These are phyloP conservation scores for Lasioglossum figueresi DNA, from an alignment of 2,888 invertebrate genomes.

Conservation along the genomic window DNA sequence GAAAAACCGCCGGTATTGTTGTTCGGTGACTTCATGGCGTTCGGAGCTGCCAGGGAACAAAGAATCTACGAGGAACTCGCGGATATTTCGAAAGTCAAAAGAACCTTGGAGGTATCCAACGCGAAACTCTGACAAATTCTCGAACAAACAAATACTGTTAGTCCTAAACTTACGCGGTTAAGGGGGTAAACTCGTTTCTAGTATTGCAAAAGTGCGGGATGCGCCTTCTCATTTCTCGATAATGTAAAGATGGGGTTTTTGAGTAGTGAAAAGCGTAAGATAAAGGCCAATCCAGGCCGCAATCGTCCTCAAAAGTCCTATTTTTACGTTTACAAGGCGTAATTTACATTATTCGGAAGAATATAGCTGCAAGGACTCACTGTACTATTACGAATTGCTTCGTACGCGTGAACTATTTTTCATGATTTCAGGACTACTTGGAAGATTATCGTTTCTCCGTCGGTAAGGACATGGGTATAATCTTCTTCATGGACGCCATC, in stretches of 20 bases:
- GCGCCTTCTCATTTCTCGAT: too few species aligned
- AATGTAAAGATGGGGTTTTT: too few species aligned
- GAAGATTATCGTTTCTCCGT: conserved; percentile 92
- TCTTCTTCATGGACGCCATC: conserved; percentile 94
- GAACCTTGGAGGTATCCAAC: conserved; percentile 86
- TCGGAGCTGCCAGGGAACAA: conserved; percentile 89
- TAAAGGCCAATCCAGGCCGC: too few species aligned
- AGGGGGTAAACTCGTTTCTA: too few species aligned
- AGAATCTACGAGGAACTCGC: conserved; percentile 93
- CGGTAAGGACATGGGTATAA: conserved; percentile 92
- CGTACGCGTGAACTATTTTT: background rate
- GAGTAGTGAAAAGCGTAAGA: too few species aligned
- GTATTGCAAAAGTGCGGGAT: too few species aligned
- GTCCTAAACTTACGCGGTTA: too few species aligned
- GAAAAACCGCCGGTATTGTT: conserved; percentile 88
- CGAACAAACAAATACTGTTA: background rate
- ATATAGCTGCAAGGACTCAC: too few species aligned
- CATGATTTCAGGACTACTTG: conserved; percentile 88
- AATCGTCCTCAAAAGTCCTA: too few species aligned
- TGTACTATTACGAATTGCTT: background rate
- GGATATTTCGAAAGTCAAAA: conserved; percentile 89
- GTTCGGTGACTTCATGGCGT: conserved; percentile 94
- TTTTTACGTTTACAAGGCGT: too few species aligned
- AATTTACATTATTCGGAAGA: too few species aligned
- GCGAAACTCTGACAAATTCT: background rate